Base-by-base conservation (phyloP, 2,113 vertebrate species). In the Siniperca knerii region DNA sequence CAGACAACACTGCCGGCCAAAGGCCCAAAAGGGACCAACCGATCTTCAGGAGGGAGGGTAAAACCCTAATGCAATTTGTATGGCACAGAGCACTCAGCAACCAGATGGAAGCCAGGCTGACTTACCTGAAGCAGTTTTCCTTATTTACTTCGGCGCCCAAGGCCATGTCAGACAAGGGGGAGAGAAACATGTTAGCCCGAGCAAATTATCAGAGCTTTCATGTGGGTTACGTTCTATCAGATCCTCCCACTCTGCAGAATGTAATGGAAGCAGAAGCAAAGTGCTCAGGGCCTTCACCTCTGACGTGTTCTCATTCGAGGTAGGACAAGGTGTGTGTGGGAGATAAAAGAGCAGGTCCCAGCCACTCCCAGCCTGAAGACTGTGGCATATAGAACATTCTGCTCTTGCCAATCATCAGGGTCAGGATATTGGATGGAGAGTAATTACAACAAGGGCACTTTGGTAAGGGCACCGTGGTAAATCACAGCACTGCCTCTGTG, bases 141-240 rank as follows among this genome's bases (percentile, higher is more conserved):
- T 92, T 94, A 92, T 94, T 94, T 93, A 94, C 92, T 87, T 81
- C 66, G 21, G 72, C 20, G 84, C 92, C 90, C 84, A 84, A 94
- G 91, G 93, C 93, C 84, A 82, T 89, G 92, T 90, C 91, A 90
- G 84, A 93, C 88, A 86, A 91, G 90, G 68, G 70, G 81, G 87
- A 75, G 87, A 79, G 85, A 90, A 91, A 78, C 88, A 77, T 84
- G 90, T 92, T 90, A 88, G 89, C 86, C 77, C 1, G 65, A 69
- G 87, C 86, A 90, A 92, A 94, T 93, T 81, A 94, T 94, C 91
- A 83, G 68, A 29, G 83, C 89, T 93, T 94, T 92, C 90, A 90
- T 92, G 92, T 84, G 81, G 81, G 72, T 88, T 89, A 81, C 77
- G 52, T 85, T 90, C 86, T 93, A 93, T 94, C 92, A 93, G 94